A percentile compares a stretch with the other conserved stretches of the same genome.
phyloP scores from a whole-genome alignment of 1,140 invertebrate species.

The Aphelenchoides fujianensis region DNA sequence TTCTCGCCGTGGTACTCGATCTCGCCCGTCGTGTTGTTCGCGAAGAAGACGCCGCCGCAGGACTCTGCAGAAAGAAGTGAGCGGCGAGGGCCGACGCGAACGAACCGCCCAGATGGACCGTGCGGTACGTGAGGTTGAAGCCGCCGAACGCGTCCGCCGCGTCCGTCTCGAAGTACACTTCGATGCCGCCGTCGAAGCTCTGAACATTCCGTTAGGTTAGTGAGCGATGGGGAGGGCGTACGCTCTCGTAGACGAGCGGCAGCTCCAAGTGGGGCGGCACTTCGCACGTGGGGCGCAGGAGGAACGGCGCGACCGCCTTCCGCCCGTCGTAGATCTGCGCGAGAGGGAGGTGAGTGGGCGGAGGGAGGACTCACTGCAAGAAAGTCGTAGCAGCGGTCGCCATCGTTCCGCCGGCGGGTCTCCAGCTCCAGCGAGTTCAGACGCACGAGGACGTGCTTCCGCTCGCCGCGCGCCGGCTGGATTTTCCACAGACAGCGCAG shows the following conservation, averaged over 20 bases:
- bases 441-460: slow-evolving; percentile 41
- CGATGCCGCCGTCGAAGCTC: too few species aligned
- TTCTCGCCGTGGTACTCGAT: slow-evolving; percentile 41
- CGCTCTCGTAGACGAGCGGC: slow-evolving; percentile 18
- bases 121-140: slow-evolving; percentile 42
- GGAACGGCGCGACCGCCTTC: slow-evolving; percentile 46
- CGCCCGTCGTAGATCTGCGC: slow-evolving; percentile 59
- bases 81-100: neutral
- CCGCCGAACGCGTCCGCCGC: slow-evolving; percentile 32
- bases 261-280: slow-evolving; percentile 21
- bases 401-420: slow-evolving; percentile 5
- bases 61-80: slow-evolving; percentile 19
- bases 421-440: slow-evolving; percentile 47
- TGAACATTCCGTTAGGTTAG: too few species aligned
- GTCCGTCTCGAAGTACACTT: slow-evolving; percentile 55
- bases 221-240: slow-evolving; percentile 30
- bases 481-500: slow-evolving; percentile 54
- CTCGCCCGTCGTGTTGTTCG: slow-evolving; percentile 8
- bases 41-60: slow-evolving; percentile 40
- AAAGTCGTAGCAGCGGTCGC: slow-evolving; percentile 41
- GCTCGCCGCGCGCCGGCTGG: slow-evolving; percentile 16
- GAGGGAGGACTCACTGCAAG: slow-evolving; percentile 32
- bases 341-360: slow-evolving; percentile 20
- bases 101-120: neutral
- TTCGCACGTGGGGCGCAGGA: slow-evolving; percentile 38